These are phyloP conservation scores for Diaprepes abbreviatus DNA, from an alignment of 2,888 invertebrate genomes.

Conservation along the genomic window DNA sequence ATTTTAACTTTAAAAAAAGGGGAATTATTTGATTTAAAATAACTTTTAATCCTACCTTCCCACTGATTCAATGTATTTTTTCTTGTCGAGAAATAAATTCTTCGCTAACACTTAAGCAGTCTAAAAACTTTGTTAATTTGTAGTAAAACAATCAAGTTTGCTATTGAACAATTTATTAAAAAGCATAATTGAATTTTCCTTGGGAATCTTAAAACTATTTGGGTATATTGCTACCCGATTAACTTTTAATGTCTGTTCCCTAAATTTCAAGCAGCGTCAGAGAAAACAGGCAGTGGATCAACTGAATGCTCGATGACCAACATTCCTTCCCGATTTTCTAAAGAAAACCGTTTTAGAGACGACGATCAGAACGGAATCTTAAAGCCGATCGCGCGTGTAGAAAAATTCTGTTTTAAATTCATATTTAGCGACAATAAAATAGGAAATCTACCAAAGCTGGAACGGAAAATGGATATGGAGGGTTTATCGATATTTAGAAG, in stretches of 20 bases:
- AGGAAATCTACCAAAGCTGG: slow-evolving; percentile 30
- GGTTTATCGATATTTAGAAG: slow-evolving; percentile 43
- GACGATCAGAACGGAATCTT: slow-evolving; percentile 13
- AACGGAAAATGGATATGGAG: slow-evolving; percentile 33
- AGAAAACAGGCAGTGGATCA: slow-evolving; percentile 36
- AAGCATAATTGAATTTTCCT: slow-evolving; percentile 34
- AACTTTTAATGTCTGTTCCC: slow-evolving; percentile 41
- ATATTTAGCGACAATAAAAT: slow-evolving; percentile 43
- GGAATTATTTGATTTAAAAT: too few relatives aligned
- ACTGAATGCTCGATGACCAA: slow-evolving; percentile 39
- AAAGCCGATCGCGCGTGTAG: slow-evolving; percentile 16
- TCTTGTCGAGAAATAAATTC: too few relatives aligned
- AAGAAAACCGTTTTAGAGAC: slow-evolving; percentile 24
- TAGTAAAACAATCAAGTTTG: not conserved
- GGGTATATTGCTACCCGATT: slow-evolving; percentile 36
- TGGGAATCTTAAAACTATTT: slow-evolving; percentile 41
- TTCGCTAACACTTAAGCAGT: too few relatives aligned
- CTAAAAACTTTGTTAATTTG: too few relatives aligned
- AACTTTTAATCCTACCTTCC: too few relatives aligned
- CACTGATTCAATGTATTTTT: too few relatives aligned
- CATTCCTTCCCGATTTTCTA: slow-evolving; percentile 36
- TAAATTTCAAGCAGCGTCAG: slow-evolving; percentile 32
- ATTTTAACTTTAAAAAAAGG: slow-evolving; percentile 20
- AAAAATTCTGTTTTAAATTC: slow-evolving; percentile 20
- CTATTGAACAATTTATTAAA: slow-evolving; percentile 22